Evolutionary conservation across 2,113 vertebrate species (phyloP).

Genomic region (Gobio gobio): DNA sequence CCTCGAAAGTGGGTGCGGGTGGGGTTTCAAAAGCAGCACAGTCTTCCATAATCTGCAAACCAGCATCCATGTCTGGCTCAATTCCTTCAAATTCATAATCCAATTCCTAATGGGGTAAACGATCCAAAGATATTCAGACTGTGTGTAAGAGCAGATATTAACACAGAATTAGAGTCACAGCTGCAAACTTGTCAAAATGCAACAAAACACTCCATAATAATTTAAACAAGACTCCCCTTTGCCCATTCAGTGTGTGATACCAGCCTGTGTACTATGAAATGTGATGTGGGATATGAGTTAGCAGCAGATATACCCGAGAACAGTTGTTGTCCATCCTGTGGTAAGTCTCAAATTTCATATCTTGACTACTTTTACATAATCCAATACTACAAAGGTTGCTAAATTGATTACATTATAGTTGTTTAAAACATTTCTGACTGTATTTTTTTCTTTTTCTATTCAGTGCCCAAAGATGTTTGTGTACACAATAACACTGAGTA

Average conservation of each 20-base stretch:
- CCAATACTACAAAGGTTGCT: not conserved
- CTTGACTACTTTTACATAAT: not conserved
- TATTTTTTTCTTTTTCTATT: constrained; percentile 32
- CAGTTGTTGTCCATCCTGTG: constrained; percentile 8
- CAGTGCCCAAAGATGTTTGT: constrained; percentile 75
- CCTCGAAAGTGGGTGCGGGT: not conserved
- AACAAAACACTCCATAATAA: not conserved
- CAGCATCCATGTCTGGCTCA: not conserved
- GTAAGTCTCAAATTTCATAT: not conserved
- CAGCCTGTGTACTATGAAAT: constrained; percentile 1
- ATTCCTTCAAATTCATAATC: not conserved
- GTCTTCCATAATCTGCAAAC: not conserved
- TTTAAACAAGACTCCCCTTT: not conserved
- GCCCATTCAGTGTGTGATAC: constrained; percentile 33
- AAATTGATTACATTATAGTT: not conserved
- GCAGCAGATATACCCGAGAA: not conserved
- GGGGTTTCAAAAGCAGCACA: not conserved
- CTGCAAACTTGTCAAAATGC: not conserved
- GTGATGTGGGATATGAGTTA: constrained; percentile 32
- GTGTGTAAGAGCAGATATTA: not conserved
- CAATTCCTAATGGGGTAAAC: not conserved
- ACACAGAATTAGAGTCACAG: not conserved
- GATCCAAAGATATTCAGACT: not conserved
- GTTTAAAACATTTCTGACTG: not conserved
- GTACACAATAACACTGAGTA: constrained; percentile 71